Conservation (phyloP, 2,113 vertebrate species). For the Xiphorhynchus elegans region DNA sequence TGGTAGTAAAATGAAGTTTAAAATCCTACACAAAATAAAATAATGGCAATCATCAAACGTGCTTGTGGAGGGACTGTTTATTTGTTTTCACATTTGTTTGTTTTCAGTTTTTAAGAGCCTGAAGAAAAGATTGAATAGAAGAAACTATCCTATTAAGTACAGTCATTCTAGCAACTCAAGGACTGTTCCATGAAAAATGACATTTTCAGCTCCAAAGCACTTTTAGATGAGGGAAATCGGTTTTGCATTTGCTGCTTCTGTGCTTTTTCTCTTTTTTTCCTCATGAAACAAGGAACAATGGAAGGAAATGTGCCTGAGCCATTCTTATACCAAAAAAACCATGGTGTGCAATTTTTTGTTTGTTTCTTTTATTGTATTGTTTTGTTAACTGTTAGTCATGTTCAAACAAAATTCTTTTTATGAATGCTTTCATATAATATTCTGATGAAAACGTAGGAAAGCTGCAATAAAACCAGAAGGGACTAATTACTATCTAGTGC, state of each 20-base stretch:
- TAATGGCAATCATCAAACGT: not conserved
- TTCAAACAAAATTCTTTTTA: not conserved
- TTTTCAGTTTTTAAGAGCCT: not conserved
- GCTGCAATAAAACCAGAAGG: not conserved
- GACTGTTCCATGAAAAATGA: not conserved
- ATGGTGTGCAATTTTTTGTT: not conserved
- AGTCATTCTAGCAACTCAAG: not conserved
- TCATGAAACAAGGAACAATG: not conserved
- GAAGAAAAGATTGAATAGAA: not conserved
- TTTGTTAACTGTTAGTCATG: not conserved
- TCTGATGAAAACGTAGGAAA: not conserved
- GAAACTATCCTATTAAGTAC: not conserved
- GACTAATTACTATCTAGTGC: not conserved
- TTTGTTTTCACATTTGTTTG: not conserved
- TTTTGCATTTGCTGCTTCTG: not conserved
- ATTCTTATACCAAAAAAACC: not conserved
- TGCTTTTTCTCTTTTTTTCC: not conserved
- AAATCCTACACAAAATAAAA: not conserved
- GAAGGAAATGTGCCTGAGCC: conserved; percentile 19
- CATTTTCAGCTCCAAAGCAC: not conserved
- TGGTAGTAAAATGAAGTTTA: not conserved
- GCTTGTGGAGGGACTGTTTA: not conserved
- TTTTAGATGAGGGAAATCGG: not conserved
- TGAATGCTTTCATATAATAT: not conserved
- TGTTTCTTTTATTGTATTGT: not conserved